Conservation (phyloP, 2,113 vertebrate species). For the Pterocles burchelli region DNA sequence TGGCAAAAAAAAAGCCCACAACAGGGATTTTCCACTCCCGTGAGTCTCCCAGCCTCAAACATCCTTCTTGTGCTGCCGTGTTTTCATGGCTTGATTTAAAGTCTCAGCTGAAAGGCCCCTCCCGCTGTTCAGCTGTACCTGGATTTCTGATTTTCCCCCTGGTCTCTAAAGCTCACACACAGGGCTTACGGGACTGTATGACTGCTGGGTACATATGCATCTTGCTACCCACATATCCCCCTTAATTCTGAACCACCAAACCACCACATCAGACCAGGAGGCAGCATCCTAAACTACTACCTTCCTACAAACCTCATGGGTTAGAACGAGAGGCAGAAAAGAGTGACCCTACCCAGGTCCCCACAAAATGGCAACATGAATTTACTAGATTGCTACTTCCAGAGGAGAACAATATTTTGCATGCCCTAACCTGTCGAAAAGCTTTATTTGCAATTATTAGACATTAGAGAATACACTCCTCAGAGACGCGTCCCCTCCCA, state of each 20-base stretch:
- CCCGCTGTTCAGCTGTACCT: not conserved
- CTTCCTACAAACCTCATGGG: not conserved
- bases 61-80: not conserved
- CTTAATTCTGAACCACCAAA: not conserved
- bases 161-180: not conserved
- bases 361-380: not conserved
- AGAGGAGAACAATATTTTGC: not conserved
- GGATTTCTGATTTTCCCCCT: not conserved
- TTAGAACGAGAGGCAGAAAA: not conserved
- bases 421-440: not conserved
- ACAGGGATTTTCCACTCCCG: not conserved
- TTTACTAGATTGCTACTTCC: not conserved
- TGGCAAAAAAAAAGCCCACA: not conserved
- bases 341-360: not conserved
- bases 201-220: rapidly evolving
- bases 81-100: not conserved
- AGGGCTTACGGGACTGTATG: rapidly evolving
- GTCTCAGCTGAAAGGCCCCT: not conserved
- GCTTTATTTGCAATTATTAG: not conserved
- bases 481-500: not conserved
- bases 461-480: not conserved
- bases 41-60: not conserved
- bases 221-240: not conserved
- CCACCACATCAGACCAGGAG: not conserved
- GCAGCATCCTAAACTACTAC: not conserved